A percentile compares a stretch with the other conserved stretches of the same genome.
Evolutionary conservation across 1,140 invertebrate species (phyloP).

Genomic region (Copidosoma floridanum): DNA sequence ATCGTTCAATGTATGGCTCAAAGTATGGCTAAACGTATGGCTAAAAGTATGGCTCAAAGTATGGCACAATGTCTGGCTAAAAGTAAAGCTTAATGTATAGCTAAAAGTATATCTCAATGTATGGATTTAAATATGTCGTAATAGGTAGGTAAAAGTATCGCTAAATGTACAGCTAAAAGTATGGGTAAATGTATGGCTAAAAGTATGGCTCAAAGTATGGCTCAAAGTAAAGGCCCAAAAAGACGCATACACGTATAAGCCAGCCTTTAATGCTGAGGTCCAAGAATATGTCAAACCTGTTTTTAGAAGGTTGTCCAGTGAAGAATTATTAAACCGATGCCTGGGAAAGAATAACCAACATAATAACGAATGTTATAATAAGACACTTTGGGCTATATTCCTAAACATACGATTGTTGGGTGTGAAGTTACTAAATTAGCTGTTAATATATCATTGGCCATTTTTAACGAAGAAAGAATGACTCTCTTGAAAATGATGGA

Average conservation of each 20-base stretch:
- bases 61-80: too few relatives aligned
- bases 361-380: constrained; percentile 23
- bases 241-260: constrained; percentile 6
- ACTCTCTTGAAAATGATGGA: constrained; percentile 23
- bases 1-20: too few relatives aligned
- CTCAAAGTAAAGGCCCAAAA: neutral
- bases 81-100: too few relatives aligned
- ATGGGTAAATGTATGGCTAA: too few relatives aligned
- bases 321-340: constrained; percentile 20
- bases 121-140: too few relatives aligned
- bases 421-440: constrained; percentile 11
- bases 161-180: too few relatives aligned
- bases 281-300: constrained; percentile 24
- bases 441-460: constrained; percentile 8
- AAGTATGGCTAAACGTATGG: too few relatives aligned
- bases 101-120: too few relatives aligned
- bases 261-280: constrained; percentile 14
- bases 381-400: constrained; percentile 16
- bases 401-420: constrained; percentile 19
- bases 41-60: too few relatives aligned
- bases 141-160: too few relatives aligned
- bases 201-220: too few relatives aligned
- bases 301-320: constrained; percentile 15
- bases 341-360: constrained; percentile 16
- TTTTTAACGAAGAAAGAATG: constrained; percentile 21